Evolutionary conservation across 2,797 vertebrate species (phyloP), one percentile per base, ranked within the genome.

Genomic region (Thalassophryne amazonica): DNA sequence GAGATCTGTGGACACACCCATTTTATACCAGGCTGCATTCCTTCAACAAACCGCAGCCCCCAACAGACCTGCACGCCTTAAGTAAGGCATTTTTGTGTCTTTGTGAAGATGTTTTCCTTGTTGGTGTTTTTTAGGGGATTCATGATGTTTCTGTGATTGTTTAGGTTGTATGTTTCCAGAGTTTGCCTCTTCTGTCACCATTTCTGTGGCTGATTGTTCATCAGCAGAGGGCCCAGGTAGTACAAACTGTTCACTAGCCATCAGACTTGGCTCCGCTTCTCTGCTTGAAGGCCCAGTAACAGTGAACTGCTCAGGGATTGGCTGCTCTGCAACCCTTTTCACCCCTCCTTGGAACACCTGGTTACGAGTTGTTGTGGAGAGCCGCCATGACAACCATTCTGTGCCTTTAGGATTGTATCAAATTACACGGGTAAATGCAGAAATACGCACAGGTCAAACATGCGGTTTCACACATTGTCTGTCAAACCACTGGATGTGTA

Each of bases 311-410:
- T 69, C 69, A 0, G 80, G 84, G 38, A 74, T 8, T 0, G 2
- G 43, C 55, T 99, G 96, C 81, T 82, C 70, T 11, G 64, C 90
- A 0, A 41, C 76, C 9, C 81, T 98, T 3, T 49, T 64, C 1
- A 88, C 86, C 0, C 95, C 94, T 0, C 95, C 96, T 0, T 98
- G 96, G 97, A 89, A 91, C 69, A 84, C 78, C 43, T 98, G 97
- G 97, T 57, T 98, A 35, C 90, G 84, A 11, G 78, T 98, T 58
- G 81, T 82, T 0, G 89, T 92, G 45, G 92, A 94, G 73, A 93
- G 75, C 62, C 76, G 78, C 0, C 63, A 60, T 0, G 53, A 79
- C 24, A 91, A 87, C 0, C 22, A 41, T 10, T 91, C 76, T 0
- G 79, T 92, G 40, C 70, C 0, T 91, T 98, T 60, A 85, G 63